Base-by-base conservation (phyloP, 92 coral and sea anemone species). In the Porites cylindrica region DNA sequence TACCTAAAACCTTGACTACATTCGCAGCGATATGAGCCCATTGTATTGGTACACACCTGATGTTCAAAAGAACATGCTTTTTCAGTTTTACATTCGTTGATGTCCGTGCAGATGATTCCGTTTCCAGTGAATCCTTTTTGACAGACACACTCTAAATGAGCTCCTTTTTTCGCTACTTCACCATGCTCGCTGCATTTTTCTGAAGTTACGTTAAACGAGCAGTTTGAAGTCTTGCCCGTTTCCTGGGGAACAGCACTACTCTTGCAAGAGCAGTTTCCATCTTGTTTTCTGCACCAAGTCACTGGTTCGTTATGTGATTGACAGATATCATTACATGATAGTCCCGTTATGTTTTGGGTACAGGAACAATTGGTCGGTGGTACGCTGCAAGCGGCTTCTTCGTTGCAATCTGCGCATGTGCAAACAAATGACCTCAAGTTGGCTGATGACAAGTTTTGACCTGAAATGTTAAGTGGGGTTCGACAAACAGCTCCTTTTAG, bases 71-170 rank as follows among this genome's bases (percentile, higher is more conserved):
- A 95, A 1, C 2, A 16, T 19, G 29, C 52, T 12, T 2, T 17
- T 3, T n/a, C 13, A 18, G 56, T 21, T 43, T 60, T 12, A 67
- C 98, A 94, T 70, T 95, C 98, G 63, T 95, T 71, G 32, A 93
- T 53, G 70, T 95, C 98, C 0, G 59, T 10, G 72, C 98, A 95
- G 7, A 77, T 56, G 5, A 78, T 68, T 70, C 98, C 98, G 54
- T 91, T 67, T 18, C 98, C 98, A 6, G 17, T 21, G 54, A 88
- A 95, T 38, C 98, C 98, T 21, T 6, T 12, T n/a, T 90, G 79
- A 58, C 98, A 95, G 12, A 75, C 86, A 70, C 98, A 95, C 51
- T 70, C 64, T 24, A 95, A 83, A 47, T 51, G 79, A 51, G 64
- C 76, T 4, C 87, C 89, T 47, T 72, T 76, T 83, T 88, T 91